Base-by-base conservation (phyloP, 2,113 vertebrate genomes). In the Orthonyx spaldingii region DNA sequence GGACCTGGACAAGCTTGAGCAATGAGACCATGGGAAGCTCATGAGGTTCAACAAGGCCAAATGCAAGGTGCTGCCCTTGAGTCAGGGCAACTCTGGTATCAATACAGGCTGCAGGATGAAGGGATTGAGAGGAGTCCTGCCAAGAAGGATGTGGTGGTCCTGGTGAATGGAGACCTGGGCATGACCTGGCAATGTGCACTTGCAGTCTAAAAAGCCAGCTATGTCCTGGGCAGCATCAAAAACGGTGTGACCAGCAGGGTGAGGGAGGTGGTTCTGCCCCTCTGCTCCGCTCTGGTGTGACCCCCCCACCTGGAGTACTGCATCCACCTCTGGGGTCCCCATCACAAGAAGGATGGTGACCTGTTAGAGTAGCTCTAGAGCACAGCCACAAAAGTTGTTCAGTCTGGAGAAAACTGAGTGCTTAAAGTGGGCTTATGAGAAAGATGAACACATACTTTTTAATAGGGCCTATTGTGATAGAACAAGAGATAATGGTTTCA, bases 231-330 rank as follows among this genome's bases (percentile, higher is more conserved):
- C 30, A 49, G 11, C 30, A 35, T 41, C 56, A 55, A 47, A 79
- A 63, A 32, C 16, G 55, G 13, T 1, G 0, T n/a, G 24, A n/a
- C 24, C 47, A 63, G 41, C 8, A 4, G 24, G 30, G 20, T 46
- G n/a, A 63, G 65, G n/a, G n/a, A 33, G 7, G 24, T 63, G n/a
- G 14, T 79, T 70, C n/a, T 87, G 30, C 30, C 24, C n/a, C 39
- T 70, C 47, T 63, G 22, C 22, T 63, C 49, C 0, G 0, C 39
- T 69, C 46, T 69, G 28, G 4, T 69, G 47, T 69, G 33, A 39
- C 28, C n/a, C 5, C 28, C n/a, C 5, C 30, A 47, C 6, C 20
- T 47, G 27, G 20, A 41, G 57, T 63, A 7, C 30, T 55, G 16
- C 23, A 35, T 63, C 35, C 47, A 53, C 3, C n/a, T 41, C 24